phyloP scores from a whole-genome alignment of 1,140 invertebrate genomes.

The Himalopsyche phryganea region DNA sequence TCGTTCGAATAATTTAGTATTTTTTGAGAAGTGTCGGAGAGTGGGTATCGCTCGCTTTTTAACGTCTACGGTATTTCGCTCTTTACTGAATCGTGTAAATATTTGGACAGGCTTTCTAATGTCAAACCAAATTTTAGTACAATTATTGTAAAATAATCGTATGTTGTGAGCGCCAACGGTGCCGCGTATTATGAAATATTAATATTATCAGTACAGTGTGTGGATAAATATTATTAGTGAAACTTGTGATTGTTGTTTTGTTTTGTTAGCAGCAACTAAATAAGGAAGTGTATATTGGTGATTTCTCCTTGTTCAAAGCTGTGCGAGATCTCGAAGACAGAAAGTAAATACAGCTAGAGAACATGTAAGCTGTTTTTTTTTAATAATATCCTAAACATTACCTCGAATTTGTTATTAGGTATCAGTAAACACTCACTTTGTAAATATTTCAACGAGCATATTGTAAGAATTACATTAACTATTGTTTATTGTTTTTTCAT shows the following conservation, averaged over 20 bases:
- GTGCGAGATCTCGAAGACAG: no score
- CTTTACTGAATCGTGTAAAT: conserved; percentile 20
- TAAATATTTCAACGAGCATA: no score
- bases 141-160: neutral
- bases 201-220: conserved; percentile 4
- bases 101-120: conserved; percentile 19
- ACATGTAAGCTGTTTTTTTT: no score
- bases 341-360: no score
- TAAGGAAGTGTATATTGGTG: conserved; percentile 23
- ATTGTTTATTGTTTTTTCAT: no score
- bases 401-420: no score
- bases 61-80: conserved; percentile 1
- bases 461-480: no score
- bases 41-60: conserved; percentile 1
- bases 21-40: conserved; percentile 11
- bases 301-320: neutral
- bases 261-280: conserved; percentile 21
- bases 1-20: conserved; percentile 4
- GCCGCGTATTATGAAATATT: neutral
- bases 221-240: conserved; percentile 20
- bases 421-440: no score
- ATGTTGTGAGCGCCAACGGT: neutral
- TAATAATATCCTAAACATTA: no score
- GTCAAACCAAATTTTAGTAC: conserved; percentile 12
- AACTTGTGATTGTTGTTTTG: conserved; percentile 30